phyloP scores from a whole-genome alignment of 2,113 vertebrate genomes.

The Herpetotheres cachinnans region DNA sequence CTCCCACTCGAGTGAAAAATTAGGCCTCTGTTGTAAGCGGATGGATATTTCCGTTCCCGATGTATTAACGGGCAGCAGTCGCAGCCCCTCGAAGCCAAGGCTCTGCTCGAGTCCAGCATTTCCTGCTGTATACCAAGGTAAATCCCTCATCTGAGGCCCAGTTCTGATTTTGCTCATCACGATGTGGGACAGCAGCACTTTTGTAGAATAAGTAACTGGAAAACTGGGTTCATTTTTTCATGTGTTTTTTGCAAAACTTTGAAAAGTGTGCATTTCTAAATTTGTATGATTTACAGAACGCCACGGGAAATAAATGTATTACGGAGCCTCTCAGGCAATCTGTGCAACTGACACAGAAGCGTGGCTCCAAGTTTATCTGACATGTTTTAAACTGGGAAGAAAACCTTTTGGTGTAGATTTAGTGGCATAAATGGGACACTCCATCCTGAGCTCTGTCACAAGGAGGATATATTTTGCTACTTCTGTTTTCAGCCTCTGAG shows the following conservation, averaged over 20 bases:
- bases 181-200: background rate
- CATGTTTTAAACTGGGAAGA: background rate
- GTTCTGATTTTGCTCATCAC: background rate
- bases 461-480: background rate
- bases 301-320: background rate
- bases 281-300: background rate
- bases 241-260: background rate
- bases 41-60: background rate
- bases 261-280: background rate
- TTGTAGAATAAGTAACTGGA: background rate
- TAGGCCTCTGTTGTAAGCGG: background rate
- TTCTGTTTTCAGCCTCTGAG: background rate
- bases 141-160: background rate
- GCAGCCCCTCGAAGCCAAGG: background rate
- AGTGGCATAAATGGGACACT: background rate
- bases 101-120: background rate
- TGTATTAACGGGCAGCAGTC: rapidly evolving
- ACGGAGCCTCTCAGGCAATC: background rate
- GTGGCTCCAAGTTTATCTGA: background rate
- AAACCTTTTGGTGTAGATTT: background rate
- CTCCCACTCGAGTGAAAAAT: background rate
- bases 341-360: background rate
- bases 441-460: background rate
- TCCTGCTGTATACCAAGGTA: background rate
- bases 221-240: background rate